Evolutionary conservation across 2,888 invertebrate genomes (phyloP), one percentile per base, ranked within the genome.

Genomic region (Lithophane leautieri): DNA sequence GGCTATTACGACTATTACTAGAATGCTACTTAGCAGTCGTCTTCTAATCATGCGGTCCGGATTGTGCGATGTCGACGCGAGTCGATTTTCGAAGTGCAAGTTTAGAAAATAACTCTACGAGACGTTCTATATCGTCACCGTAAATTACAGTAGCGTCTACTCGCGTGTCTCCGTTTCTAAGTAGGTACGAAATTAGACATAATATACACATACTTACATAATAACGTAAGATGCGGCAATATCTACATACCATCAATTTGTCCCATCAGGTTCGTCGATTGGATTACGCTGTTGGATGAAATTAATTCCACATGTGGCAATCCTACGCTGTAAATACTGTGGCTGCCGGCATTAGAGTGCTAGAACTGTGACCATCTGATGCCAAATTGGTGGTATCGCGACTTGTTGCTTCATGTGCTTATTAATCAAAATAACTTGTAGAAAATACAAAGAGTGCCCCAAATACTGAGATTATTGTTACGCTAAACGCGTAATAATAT

Each of bases 291-390:
- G 47, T 69, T 67, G 58, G 60, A 75, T 67, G 16, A 52, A 58
- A 62, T 70, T 1, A 56, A 25, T 28, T 73, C 50, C 60, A 66
- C 61, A 12, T 50, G 40, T 44, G 56, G 58, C n/a, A 68, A 76
- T 76, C 68, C 58, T 76, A 72, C 69, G 88, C 81, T 86, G 86
- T 82, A 86, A 73, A 88, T 86, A 86, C 58, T 78, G 78, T 79
- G 77, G 86, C 81, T 83, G 75, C 40, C 66, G 47, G 78, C 76
- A 85, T 77, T 85, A 85, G 76, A 76, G 67, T 78, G 82, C 85
- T 85, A 87, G 82, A 78, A 75, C 70, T 66, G 61, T 73, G 75
- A 74, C 71, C 63, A 67, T 42, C 63, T 73, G 77, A 73, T 78
- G 50, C 28, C 76, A 65, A 74, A 73, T 68, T 79, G 72, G 76